Evolutionary conservation across 2,113 vertebrate species (phyloP), one percentile per base, ranked within the genome.

Genomic region (Lanius ludovicianus): DNA sequence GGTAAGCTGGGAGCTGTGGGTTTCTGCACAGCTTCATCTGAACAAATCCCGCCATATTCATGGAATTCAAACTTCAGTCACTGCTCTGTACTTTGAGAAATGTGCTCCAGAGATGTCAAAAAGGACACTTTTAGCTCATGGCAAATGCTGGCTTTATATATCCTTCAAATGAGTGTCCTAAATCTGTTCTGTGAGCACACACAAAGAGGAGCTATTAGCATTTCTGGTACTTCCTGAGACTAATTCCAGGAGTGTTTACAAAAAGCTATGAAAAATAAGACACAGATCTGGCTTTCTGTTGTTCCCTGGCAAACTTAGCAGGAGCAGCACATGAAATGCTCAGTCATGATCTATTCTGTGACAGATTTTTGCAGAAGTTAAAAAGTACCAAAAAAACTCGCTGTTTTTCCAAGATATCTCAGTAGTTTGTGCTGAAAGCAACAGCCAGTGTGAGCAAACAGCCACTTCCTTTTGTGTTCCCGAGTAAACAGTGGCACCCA

Each of bases 161-260:
- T 79, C 39, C 55, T 79, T 87, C 89, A 93, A 93, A 42, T 46
- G 65, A 78, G 30, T 70, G 74, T 50, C 84, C 87, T 85, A 69
- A 96, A 90, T 93, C 65, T 91, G 78, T 73, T 89, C 74, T 74
- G 50, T 57, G 75, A 91, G 77, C 53, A 16, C 28, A 62, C n/a
- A 76, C 46, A 53, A 49, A 73, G 65, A 68, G 56, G 15, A 35
- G 57, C 27, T 63, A 80, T 64, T 85, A 90, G 57, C 53, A 90
- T 85, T 87, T 83, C 57, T 91, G 74, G 24, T 89, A 79, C 82
- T 93, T 87, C 92, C 67, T 73, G 67, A 62, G 67, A 85, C 57
- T 93, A 75, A 83, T 85, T 76, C 35, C 1, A 25, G 73, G 33
- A 31, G 9, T 28, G 23, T 82, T 93, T 91, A 68, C 67, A 79